Percentiles rank a stretch among this genome's conserved stretches.
These are phyloP conservation scores for Pygoscelis adeliae DNA, from an alignment of 2,113 vertebrate genomes.

Conservation along the genomic window DNA sequence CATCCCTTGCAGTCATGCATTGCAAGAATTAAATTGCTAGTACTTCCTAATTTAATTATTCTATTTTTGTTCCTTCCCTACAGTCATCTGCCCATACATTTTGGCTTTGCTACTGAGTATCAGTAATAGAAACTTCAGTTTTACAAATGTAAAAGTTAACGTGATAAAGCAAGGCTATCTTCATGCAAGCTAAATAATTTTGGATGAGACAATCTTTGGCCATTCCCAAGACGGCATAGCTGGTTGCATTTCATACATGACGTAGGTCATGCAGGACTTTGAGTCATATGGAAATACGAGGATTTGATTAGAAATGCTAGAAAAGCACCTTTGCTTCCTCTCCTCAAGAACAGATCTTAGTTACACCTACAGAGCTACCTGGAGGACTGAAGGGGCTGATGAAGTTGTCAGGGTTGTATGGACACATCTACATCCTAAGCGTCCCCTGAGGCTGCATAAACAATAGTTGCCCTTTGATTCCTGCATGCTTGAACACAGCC, in stretches of 20 bases:
- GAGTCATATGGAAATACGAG: not conserved
- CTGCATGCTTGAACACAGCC: not conserved
- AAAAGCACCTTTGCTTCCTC: not conserved
- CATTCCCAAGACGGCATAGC: not conserved
- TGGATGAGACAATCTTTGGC: not conserved
- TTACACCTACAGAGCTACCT: not conserved
- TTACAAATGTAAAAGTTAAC: not conserved
- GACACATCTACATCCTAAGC: not conserved
- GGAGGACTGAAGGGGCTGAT: not conserved
- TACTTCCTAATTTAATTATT: not conserved
- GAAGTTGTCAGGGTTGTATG: not conserved
- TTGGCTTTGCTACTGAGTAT: not conserved
- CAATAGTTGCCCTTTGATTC: not conserved
- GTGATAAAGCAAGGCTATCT: not conserved
- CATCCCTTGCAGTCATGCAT: not conserved
- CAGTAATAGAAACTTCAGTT: not conserved
- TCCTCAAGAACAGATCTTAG: not conserved
- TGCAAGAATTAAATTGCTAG: not conserved
- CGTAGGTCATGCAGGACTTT: not conserved
- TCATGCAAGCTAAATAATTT: not conserved
- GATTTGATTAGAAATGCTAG: not conserved
- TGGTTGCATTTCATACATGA: not conserved
- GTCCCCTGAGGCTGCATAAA: not conserved
- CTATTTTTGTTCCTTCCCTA: not conserved
- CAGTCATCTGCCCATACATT: not conserved